A percentile compares a stretch with the other conserved stretches of the same genome.
These are phyloP conservation scores for Drosophila eohydei DNA, from an alignment of 2,888 invertebrate species.

Conservation along the genomic window DNA sequence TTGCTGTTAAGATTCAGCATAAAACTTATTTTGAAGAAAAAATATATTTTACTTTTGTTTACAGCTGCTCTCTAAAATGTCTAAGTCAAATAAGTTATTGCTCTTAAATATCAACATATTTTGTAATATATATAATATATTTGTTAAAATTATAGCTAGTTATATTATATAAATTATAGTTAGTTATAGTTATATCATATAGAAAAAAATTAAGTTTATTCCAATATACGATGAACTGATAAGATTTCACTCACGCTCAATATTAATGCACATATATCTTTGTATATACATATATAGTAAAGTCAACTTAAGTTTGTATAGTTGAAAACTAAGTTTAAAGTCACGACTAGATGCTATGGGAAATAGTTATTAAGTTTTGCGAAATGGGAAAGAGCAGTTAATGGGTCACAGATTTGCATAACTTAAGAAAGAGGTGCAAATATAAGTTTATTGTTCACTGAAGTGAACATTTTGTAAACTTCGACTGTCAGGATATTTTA, in stretches of 20 bases:
- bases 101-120: neutral
- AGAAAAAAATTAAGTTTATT: neutral
- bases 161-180: neutral
- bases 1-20: neutral
- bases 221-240: neutral
- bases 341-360: neutral
- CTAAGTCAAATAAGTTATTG: neutral
- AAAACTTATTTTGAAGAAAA: no score
- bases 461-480: slow-evolving; percentile 4
- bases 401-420: neutral
- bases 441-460: neutral
- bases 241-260: neutral
- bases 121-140: neutral
- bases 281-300: neutral
- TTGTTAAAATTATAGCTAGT: neutral
- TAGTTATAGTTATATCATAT: neutral
- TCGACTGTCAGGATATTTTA: slow-evolving; percentile 13
- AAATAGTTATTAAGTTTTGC: neutral
- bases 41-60: neutral
- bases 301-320: neutral
- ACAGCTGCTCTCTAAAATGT: neutral
- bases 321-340: neutral
- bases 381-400: neutral
- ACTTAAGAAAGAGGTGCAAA: neutral
- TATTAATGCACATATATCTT: neutral